Conservation (phyloP, 2,797 vertebrate genomes). For the Tolypeutes matacus region DNA sequence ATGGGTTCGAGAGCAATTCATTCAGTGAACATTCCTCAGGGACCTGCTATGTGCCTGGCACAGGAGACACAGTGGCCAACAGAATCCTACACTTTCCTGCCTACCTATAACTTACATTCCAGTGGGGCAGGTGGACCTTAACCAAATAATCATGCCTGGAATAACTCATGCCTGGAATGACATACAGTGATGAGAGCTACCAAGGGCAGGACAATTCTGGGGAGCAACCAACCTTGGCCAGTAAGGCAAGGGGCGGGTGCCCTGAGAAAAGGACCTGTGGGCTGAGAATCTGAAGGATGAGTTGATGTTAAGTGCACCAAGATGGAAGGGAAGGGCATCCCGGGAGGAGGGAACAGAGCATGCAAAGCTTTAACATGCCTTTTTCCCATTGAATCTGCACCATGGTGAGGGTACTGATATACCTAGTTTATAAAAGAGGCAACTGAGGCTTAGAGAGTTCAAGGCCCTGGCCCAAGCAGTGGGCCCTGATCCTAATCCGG, state of each 20-base stretch:
- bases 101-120: no score
- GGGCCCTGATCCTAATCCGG: neutral
- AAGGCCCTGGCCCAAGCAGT: neutral
- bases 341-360: neutral
- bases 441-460: neutral
- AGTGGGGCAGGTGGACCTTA: no score
- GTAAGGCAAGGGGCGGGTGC: neutral
- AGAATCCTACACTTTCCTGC: neutral
- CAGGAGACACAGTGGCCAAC: accelerated
- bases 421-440: neutral
- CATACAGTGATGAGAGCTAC: no score
- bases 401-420: accelerated
- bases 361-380: neutral
- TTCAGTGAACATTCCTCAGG: neutral
- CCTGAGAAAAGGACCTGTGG: neutral
- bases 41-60: no score
- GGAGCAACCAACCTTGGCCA: neutral
- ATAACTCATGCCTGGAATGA: no score
- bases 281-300: neutral
- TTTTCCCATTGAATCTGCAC: neutral
- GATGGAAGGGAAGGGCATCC: neutral
- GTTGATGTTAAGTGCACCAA: neutral
- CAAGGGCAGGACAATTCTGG: neutral
- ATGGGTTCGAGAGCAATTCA: neutral
- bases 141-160: accelerated